Percentiles rank a stretch among this genome's conserved stretches.
Conservation (phyloP, 1,140 invertebrate genomes). For the Drosophila hydei region DNA sequence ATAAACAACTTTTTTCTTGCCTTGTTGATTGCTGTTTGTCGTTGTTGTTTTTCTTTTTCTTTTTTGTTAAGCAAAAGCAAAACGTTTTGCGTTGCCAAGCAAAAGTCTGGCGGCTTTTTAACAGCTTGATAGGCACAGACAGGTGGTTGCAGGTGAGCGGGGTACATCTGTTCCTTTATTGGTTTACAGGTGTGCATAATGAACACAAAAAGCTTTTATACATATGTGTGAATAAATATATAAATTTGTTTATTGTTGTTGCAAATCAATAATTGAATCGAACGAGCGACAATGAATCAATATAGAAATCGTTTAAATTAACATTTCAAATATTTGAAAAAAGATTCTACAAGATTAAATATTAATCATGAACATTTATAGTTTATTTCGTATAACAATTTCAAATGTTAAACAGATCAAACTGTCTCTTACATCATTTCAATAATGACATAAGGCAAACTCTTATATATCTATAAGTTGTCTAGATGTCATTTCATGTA, state of each 20-base stretch:
- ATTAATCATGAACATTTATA: too few species aligned
- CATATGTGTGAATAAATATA: conserved; percentile 4
- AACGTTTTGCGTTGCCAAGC: conserved; percentile 61
- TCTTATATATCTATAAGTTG: too few species aligned
- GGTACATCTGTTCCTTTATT: not conserved
- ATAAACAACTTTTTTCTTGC: conserved; percentile 51
- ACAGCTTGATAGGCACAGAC: conserved; percentile 42
- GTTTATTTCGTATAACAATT: too few species aligned
- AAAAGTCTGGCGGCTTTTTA: conserved; percentile 50
- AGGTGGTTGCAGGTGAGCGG: conserved; percentile 17
- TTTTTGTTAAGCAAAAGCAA: conserved; percentile 1
- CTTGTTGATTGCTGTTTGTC: conserved; percentile 26
- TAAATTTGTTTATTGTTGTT: conserved; percentile 22
- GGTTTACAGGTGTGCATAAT: conserved; percentile 67
- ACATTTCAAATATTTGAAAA: not conserved
- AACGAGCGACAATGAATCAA: conserved; percentile 55
- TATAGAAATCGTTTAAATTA: conserved; percentile 48
- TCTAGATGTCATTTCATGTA: too few species aligned
- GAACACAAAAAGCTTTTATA: conserved; percentile 11
- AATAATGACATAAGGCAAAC: too few species aligned
- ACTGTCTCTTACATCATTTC: too few species aligned
- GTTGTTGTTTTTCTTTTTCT: conserved; percentile 13
- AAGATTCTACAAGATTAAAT: too few species aligned
- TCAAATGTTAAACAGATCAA: too few species aligned
- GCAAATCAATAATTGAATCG: conserved; percentile 52